Conservation (phyloP, 2,797 vertebrate genomes). For the Cyclura pinguis region DNA sequence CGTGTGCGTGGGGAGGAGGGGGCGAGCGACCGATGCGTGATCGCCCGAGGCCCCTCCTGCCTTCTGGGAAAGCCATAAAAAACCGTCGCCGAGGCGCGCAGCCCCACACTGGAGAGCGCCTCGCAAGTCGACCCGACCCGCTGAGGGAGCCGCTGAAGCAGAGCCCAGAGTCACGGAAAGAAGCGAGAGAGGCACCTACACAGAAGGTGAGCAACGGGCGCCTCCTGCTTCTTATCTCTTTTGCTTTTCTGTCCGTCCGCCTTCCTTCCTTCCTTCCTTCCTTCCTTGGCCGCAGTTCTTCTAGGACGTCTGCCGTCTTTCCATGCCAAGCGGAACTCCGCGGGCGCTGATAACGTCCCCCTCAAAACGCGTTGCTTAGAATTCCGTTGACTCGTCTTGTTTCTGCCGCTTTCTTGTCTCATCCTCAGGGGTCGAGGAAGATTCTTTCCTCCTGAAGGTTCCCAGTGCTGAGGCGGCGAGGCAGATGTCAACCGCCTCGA, state of each 20-base stretch:
- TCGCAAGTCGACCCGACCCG: not conserved
- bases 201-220: conserved; percentile 35
- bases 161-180: not conserved
- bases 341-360: too few relatives aligned
- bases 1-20: conserved; percentile 11
- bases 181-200: not conserved
- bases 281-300: not conserved
- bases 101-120: conserved; percentile 62
- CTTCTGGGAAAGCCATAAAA: conserved; percentile 75
- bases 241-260: not conserved
- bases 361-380: too few relatives aligned
- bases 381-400: not conserved
- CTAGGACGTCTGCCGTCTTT: not conserved
- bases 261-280: too few relatives aligned
- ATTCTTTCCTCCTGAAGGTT: not conserved
- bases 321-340: too few relatives aligned
- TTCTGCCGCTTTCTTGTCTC: not conserved
- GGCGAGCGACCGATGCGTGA: conserved; percentile 72
- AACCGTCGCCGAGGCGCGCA: conserved; percentile 52
- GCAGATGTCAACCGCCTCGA: not conserved
- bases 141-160: not conserved
- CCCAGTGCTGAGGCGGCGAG: not conserved
- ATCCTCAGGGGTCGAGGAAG: not conserved
- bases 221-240: not conserved
- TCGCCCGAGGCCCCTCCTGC: conserved; percentile 80